A percentile compares a stretch with the other conserved stretches of the same genome.
phyloP scores from a whole-genome alignment of 2,113 vertebrate genomes.

The Microcebus ravelobensis region DNA sequence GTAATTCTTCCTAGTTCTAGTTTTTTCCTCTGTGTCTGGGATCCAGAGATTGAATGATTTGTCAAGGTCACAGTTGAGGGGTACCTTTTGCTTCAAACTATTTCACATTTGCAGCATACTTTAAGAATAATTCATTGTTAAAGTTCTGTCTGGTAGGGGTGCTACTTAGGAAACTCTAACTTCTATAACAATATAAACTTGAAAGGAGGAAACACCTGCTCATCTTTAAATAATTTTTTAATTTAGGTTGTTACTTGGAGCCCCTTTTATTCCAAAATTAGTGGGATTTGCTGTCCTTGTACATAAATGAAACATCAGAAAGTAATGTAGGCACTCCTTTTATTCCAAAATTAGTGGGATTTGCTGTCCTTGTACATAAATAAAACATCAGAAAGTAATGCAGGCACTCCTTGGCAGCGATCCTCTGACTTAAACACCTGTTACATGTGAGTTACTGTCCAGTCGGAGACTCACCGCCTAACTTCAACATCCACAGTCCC shows the following conservation, averaged over 20 bases:
- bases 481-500: background rate
- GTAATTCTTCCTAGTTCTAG: background rate
- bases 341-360: background rate
- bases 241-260: background rate
- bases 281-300: background rate
- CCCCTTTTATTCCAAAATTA: background rate
- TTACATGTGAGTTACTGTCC: background rate
- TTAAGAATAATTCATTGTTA: background rate
- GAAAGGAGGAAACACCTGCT: slow-evolving; percentile 10
- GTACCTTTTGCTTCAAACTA: background rate
- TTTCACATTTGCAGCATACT: background rate
- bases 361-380: background rate
- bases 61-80: background rate
- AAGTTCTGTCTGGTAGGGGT: background rate
- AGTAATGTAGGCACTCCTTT: background rate
- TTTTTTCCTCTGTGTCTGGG: background rate
- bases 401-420: background rate
- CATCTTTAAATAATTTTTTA: background rate
- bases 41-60: background rate
- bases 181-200: background rate
- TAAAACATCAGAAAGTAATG: background rate
- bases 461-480: no score
- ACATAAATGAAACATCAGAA: background rate
- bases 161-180: background rate
- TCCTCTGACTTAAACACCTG: background rate